Base-by-base conservation (phyloP, 1,140 invertebrate genomes). In the Pararge aegeria region DNA sequence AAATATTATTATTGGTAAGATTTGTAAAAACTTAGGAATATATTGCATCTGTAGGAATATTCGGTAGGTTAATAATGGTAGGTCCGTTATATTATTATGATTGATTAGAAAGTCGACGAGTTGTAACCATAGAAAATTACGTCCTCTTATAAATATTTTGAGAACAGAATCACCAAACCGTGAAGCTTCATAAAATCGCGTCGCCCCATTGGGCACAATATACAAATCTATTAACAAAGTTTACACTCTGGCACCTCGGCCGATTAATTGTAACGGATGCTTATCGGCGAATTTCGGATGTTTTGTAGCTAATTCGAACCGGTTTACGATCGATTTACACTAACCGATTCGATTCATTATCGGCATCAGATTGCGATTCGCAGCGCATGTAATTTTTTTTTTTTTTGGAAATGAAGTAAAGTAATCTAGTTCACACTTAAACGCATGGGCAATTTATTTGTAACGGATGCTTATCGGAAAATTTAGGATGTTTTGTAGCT, bases 181-280 rank as follows among this genome's bases (percentile, higher is more conserved):
- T 9, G 27, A 27, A 34, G 2, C 38, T 15, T 42, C 38, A 42
- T 42, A 42, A 42, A 42, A 42, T 42, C 16, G 5, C 16, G 1
- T 0, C 38, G 16, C 13, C 38, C 38, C 38, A 42, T 42, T 42
- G 38, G 13, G 38, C 38, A 16, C 13, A 16, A 42, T 42, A 42
- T 10, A 42, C 13, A 16, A 42, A 42, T 42, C 38, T 42, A 42
- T 42, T 42, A 42, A 16, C 38, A 18, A 42, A 42, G 38, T 42
- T 42, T 42, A 42, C 38, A 42, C 38, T 42, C 13, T 18, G 10
- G 13, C 18, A 42, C 38, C 13, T 18, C 38, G 38, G 13, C 38
- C 38, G 38, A 42, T 42, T 42, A 42, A 42, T 42, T 42, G 38
- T 42, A 42, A 42, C 38, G 38, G 38, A 42, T 42, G 16, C 38